Conservation (phyloP, 1,140 invertebrate species). For the Pseudomyrmex concolor region DNA sequence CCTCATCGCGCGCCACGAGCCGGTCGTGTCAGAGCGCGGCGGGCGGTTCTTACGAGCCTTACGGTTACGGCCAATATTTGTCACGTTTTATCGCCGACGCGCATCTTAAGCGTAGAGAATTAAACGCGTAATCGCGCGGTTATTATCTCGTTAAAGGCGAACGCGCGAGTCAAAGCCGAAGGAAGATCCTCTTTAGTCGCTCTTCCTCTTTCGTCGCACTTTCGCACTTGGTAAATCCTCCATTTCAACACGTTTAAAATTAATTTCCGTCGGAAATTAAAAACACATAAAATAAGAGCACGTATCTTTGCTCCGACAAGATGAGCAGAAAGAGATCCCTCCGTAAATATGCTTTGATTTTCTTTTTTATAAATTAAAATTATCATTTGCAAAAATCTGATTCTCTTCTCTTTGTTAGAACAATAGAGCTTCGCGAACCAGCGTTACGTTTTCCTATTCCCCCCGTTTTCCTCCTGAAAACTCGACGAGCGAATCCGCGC, state of each 20-base stretch:
- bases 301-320: no score
- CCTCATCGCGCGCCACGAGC: constrained; percentile 54
- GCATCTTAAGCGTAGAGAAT: constrained; percentile 80
- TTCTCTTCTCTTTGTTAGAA: background rate
- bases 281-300: background rate
- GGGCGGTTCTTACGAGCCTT: constrained; percentile 70
- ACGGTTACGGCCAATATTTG: constrained; percentile 82
- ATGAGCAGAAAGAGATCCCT: background rate
- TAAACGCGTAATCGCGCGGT: constrained; percentile 81
- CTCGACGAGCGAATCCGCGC: constrained; percentile 49
- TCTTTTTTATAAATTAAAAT: background rate
- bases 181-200: constrained; percentile 21
- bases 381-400: constrained; percentile 11
- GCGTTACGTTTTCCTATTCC: no score
- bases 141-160: constrained; percentile 82
- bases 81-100: constrained; percentile 80
- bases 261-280: constrained; percentile 1
- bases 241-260: background rate
- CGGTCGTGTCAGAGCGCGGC: constrained; percentile 73
- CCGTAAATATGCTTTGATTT: background rate
- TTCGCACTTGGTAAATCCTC: constrained; percentile 24
- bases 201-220: background rate
- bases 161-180: constrained; percentile 55
- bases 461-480: constrained; percentile 11
- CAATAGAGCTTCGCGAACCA: constrained; percentile 28